Percentiles rank a stretch among this genome's conserved stretches.
Evolutionary conservation across 2,888 invertebrate species (phyloP).

Genomic region (Eristalis tenax): DNA sequence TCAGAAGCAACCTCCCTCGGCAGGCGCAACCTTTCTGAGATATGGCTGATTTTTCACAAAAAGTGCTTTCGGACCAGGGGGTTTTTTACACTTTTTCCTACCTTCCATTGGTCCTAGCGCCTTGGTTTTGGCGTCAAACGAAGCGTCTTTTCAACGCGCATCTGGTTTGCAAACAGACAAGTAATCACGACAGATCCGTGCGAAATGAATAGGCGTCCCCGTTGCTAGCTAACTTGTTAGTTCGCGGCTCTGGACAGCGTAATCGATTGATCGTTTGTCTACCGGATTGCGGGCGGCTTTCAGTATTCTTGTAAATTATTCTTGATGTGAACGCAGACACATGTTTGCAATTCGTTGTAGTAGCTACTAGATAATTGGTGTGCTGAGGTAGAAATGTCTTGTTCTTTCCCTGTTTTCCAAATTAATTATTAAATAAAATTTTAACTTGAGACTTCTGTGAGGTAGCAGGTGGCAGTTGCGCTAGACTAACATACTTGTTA

Average conservation of each 20-base stretch:
- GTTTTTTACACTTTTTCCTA: too few relatives aligned
- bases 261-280: neutral
- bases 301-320: slow-evolving; percentile 37
- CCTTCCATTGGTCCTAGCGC: too few relatives aligned
- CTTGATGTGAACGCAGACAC: slow-evolving; percentile 29
- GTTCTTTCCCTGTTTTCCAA: neutral
- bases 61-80: too few relatives aligned
- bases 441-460: slow-evolving; percentile 26
- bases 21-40: too few relatives aligned
- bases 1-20: too few relatives aligned
- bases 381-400: slow-evolving; percentile 19
- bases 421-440: slow-evolving; percentile 5
- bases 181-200: neutral
- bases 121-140: too few relatives aligned
- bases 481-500: neutral
- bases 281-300: slow-evolving; percentile 15
- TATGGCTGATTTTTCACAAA: too few relatives aligned
- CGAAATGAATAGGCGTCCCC: slow-evolving; percentile 41
- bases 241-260: neutral
- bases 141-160: too few relatives aligned
- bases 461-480: slow-evolving; percentile 26
- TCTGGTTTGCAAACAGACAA: slow-evolving; percentile 3
- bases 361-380: slow-evolving; percentile 16
- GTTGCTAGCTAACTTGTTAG: slow-evolving; percentile 15
- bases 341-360: slow-evolving; percentile 20